Evolutionary conservation across 2,888 invertebrate species (phyloP).

Genomic region (Lymantria dispar): DNA sequence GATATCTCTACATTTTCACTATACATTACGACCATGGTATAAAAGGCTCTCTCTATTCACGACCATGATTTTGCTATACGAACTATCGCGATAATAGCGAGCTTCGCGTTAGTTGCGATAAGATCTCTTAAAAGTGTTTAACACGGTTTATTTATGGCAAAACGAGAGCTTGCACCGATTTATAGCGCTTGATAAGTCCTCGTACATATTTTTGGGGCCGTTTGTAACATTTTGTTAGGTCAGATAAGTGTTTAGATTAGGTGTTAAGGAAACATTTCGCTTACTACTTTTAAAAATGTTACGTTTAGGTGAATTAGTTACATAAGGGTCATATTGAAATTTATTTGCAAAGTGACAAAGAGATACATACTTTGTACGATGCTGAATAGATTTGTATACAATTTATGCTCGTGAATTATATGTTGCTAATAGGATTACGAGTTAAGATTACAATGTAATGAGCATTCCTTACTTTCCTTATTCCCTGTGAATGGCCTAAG

Average conservation of each 20-base stretch:
- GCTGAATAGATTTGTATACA: too few relatives aligned
- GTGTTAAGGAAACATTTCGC: neutral
- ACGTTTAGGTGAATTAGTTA: too few relatives aligned
- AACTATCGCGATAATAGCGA: slow-evolving; percentile 28
- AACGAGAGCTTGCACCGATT: slow-evolving; percentile 26
- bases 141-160: slow-evolving; percentile 39
- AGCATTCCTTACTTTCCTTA: too few relatives aligned
- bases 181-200: slow-evolving; percentile 43
- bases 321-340: too few relatives aligned
- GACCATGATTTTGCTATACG: slow-evolving; percentile 18
- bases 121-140: slow-evolving; percentile 47
- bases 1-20: neutral
- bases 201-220: slow-evolving; percentile 11
- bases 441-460: too few relatives aligned
- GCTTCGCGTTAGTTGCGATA: slow-evolving; percentile 39
- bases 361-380: too few relatives aligned
- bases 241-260: neutral
- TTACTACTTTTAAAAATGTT: too few relatives aligned
- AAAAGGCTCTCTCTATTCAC: slow-evolving; percentile 25
- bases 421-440: too few relatives aligned
- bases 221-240: slow-evolving; percentile 3
- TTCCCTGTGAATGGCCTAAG: too few relatives aligned
- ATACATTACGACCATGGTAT: neutral
- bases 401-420: too few relatives aligned
- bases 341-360: too few relatives aligned